These are phyloP conservation scores for Paratilapia polleni DNA, from an alignment of 2,113 vertebrate species.

Conservation along the genomic window DNA sequence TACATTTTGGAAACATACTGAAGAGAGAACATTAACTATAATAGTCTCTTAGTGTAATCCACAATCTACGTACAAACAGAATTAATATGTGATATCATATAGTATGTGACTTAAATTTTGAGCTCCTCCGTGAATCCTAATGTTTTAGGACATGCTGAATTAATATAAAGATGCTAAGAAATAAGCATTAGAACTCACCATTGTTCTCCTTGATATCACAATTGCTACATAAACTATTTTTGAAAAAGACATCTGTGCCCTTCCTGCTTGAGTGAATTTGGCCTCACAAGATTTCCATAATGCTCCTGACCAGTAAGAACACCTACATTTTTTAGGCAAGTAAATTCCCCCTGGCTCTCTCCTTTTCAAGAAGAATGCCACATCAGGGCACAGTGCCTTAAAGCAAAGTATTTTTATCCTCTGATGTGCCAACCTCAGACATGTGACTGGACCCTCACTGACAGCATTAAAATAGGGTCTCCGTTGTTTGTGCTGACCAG, in stretches of 20 bases:
- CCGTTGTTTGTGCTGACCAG: background rate
- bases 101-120: background rate
- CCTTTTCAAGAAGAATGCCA: background rate
- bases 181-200: background rate
- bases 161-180: background rate
- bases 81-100: background rate
- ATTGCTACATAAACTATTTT: background rate
- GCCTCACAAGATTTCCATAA: conserved; percentile 2
- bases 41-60: background rate
- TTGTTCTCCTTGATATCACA: background rate
- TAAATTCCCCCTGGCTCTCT: background rate
- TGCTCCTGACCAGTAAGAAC: background rate
- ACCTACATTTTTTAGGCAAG: background rate
- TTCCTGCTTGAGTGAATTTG: conserved; percentile 4
- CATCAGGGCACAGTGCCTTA: background rate
- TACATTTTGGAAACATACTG: background rate
- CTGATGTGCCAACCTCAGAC: background rate
- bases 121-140: background rate
- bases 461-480: background rate
- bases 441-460: background rate
- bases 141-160: background rate
- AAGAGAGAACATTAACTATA: background rate
- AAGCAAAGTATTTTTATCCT: background rate
- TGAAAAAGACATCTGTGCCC: background rate
- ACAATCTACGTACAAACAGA: background rate